A percentile compares a stretch with the other conserved stretches of the same genome.
These are phyloP conservation scores for Phallusia fumigata DNA, from an alignment of 23 tunicate species.

Conservation along the genomic window DNA sequence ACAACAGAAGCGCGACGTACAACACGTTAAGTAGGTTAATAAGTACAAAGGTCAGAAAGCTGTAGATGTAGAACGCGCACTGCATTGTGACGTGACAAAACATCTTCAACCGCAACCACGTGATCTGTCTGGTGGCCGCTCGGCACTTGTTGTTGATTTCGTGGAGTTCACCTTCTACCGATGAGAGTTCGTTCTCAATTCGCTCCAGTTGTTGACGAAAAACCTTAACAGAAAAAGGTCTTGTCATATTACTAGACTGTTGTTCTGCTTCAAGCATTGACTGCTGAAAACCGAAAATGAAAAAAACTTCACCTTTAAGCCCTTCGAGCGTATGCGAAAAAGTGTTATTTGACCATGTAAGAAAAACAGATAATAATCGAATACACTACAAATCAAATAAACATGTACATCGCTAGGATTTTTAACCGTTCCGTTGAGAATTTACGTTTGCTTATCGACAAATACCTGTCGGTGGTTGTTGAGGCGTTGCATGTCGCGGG, in stretches of 20 bases:
- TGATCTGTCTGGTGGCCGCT: slow-evolving; percentile 16
- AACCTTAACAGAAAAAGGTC: slow-evolving; percentile 14
- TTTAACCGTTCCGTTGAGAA: too few relatives aligned
- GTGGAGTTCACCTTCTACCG: slow-evolving; percentile 17
- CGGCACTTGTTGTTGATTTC: slow-evolving; percentile 22
- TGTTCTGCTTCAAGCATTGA: too few relatives aligned
- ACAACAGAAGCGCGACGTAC: slow-evolving; percentile 25
- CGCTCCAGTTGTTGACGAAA: slow-evolving; percentile 47
- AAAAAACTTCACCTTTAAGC: too few relatives aligned
- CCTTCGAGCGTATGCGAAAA: too few relatives aligned
- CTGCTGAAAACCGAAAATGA: too few relatives aligned
- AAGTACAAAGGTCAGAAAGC: slow-evolving; percentile 35
- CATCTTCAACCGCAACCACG: slow-evolving; percentile 21
- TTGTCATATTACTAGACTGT: neutral
- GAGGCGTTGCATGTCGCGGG: slow-evolving; percentile 15
- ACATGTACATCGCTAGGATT: too few relatives aligned
- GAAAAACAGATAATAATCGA: too few relatives aligned
- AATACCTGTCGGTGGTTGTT: slow-evolving; percentile 53
- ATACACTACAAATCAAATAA: too few relatives aligned
- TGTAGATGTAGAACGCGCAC: slow-evolving; percentile 23
- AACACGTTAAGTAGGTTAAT: slow-evolving; percentile 27
- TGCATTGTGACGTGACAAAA: slow-evolving; percentile 23
- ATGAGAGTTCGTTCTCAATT: slow-evolving; percentile 31
- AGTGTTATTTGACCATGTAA: too few relatives aligned
- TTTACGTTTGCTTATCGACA: neutral